Base-by-base conservation (phyloP, 1,140 invertebrate species). In the Zaprionus tsacasi region DNA sequence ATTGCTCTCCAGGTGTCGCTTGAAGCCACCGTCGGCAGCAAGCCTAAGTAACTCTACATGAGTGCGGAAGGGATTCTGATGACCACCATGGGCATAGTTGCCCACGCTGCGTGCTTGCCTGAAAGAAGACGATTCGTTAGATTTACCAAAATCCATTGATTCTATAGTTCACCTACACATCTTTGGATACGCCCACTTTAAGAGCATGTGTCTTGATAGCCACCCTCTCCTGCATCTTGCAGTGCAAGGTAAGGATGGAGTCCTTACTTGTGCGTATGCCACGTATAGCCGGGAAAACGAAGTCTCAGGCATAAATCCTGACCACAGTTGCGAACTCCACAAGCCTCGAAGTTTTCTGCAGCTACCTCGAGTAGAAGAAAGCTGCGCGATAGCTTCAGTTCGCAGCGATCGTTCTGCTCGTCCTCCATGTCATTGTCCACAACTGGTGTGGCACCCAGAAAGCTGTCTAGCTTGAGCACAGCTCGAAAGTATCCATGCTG, bases 241-340 rank as follows among this genome's bases (percentile, higher is more conserved):
- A 96, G 72, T 95, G 94, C 35, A 96, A 91, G 25, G 94, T 94
- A 11, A 96, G 92, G 10, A 94, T 93, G 2, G 93, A 91, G 80
- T 96, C 95, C 54, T 95, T 94, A 0, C 93, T 93, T n/a, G 95
- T 93, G 82, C 93, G 94, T 36, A 96, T 82, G 2, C 95, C 95
- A 8, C 91, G 70, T 35, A 96, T 93, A 4, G 93, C 91, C 8
- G 95, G 95, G 79, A 96, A 96, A 95, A 43, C 95, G 92, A 1
- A 96, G 33, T 3, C 93, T 93, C 13, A 96, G 81, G 76, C 95
- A 96, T 66, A 94, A 83, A 73, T 93, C 92, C 61, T 80, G 79
- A 6, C 85, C 85, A 68, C 93, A 94, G 30, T 81, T 43, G 6
- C 65, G 70, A 0, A 93, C 92, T 1, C 93, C 93, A 72, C 93